phyloP scores from a whole-genome alignment of 2,888 invertebrate genomes.

The Mimachlamys varia region DNA sequence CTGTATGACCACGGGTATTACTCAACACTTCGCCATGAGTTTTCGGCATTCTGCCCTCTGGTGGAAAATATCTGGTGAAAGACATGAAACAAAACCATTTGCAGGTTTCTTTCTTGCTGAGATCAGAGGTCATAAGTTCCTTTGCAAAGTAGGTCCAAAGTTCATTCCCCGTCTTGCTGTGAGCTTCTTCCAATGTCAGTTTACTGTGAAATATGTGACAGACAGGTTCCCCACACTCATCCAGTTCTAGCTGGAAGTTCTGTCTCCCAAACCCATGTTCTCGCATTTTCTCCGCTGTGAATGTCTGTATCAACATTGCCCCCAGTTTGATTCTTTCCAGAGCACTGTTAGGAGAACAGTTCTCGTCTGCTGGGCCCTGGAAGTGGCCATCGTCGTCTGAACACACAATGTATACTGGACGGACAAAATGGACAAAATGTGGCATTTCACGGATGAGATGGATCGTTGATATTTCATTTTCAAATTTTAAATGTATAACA shows the following conservation, averaged over 20 bases:
- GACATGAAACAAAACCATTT: conserved; percentile 96
- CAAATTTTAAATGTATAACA: conserved; percentile 84
- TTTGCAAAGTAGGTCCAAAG: conserved; percentile 93
- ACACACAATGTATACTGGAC: conserved; percentile 92
- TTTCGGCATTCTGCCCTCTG: conserved; percentile 82
- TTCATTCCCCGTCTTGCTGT: conserved; percentile 86
- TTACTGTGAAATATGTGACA: conserved; percentile 90
- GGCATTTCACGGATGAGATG: conserved; percentile 67
- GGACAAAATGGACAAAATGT: conserved; percentile 83
- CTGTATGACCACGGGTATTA: conserved; percentile 88
- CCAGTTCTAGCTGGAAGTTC: conserved; percentile 91
- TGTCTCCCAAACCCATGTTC: conserved; percentile 90
- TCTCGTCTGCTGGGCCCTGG: conserved; percentile 86
- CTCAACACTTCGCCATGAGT: conserved; percentile 80
- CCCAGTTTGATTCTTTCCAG: conserved; percentile 89
- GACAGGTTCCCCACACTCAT: conserved; percentile 83
- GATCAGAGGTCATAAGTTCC: conserved; percentile 88
- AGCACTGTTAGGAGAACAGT: conserved; percentile 88
- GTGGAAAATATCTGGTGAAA: conserved; percentile 90
- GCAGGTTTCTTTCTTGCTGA: conserved; percentile 83
- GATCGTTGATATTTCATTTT: conserved; percentile 69
- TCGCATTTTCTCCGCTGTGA: conserved; percentile 93
- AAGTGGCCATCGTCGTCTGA: conserved; percentile 90
- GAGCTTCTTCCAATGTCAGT: conserved; percentile 88
- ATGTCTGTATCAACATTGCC: conserved; percentile 91